Evolutionary conservation across 2,797 vertebrate species (phyloP), one percentile per base, ranked within the genome.

Genomic region (Remorina albescens): DNA sequence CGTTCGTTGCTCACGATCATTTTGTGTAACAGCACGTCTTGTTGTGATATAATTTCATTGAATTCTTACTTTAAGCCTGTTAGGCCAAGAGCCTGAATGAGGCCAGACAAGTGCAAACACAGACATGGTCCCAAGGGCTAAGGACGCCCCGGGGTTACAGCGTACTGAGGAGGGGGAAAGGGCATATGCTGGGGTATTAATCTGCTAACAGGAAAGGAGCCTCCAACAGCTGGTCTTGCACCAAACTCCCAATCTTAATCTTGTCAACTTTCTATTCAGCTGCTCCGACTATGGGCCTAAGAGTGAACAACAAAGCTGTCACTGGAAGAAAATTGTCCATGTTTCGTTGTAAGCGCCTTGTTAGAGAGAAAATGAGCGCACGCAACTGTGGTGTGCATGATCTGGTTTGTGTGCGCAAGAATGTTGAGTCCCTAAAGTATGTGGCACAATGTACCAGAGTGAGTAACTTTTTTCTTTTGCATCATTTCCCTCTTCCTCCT

Each of bases 401-500:
- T 71, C 74, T 66, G 59, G 70, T 74, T 81, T 78, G 63, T 65
- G 76, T 42, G 67, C 34, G 32, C 25, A 67, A 79, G 71, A 56
- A 41, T 60, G 64, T 60, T 42, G 50, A 67, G 58, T 76, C 73
- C 78, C 67, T 18, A 59, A 71, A 81, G 63, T 76, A 72, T 87
- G 69, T 42, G 62, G 71, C 67, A 51, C 61, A 62, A 59, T 67
- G 78, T 78, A 74, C 71, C 86, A 59, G 36, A 69, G 72, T 86
- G 84, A 74, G 72, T 79, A 80, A 78, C 71, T 79, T 83, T 69
- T 81, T 84, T 86, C 82, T 82, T 90, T 84, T 86, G 84, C 88
- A 82, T 90, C 80, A 88, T 90, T 92, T 92, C 77, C 85, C 50
- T 81, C 84, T 86, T 88, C 81, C 88, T 92, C 84, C 87, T 86